phyloP scores from a whole-genome alignment of 2,888 invertebrate genomes.

The Vesta saturnalis region DNA sequence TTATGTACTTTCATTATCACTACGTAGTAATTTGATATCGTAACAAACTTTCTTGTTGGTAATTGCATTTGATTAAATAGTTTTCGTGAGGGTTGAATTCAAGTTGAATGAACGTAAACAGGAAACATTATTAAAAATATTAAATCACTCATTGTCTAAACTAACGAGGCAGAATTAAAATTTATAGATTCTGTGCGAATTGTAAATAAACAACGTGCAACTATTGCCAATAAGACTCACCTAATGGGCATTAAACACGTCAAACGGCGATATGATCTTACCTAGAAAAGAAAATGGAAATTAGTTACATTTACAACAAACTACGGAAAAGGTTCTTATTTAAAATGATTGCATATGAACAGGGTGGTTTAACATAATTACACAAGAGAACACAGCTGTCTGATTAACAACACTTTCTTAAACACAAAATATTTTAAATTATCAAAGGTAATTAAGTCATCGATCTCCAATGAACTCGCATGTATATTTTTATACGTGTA shows the following conservation, averaged over 20 bases:
- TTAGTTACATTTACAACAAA: neutral
- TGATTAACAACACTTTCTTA: too few relatives aligned
- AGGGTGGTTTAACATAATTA: too few relatives aligned
- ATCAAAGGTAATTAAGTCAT: too few relatives aligned
- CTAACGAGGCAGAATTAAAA: neutral
- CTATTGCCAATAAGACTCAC: neutral
- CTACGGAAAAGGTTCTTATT: neutral
- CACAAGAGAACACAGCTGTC: too few relatives aligned
- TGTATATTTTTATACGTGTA: too few relatives aligned
- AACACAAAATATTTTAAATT: too few relatives aligned
- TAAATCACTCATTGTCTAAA: neutral
- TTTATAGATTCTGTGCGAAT: conserved; percentile 1
- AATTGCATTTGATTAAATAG: conserved; percentile 28
- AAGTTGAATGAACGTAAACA: too few relatives aligned
- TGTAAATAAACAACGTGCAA: neutral
- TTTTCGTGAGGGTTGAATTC: neutral
- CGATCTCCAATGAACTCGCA: too few relatives aligned
- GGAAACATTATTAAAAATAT: neutral
- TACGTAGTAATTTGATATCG: conserved; percentile 20
- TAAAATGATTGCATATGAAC: too few relatives aligned
- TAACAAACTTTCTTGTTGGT: conserved; percentile 11
- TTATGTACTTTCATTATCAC: conserved; percentile 36
- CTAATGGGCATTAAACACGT: conserved; percentile 1
- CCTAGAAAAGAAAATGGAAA: conserved; percentile 1
- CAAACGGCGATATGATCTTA: neutral